These are phyloP conservation scores for Coracias cyanogaster DNA, from an alignment of 2,797 vertebrate species.

Conservation along the genomic window DNA sequence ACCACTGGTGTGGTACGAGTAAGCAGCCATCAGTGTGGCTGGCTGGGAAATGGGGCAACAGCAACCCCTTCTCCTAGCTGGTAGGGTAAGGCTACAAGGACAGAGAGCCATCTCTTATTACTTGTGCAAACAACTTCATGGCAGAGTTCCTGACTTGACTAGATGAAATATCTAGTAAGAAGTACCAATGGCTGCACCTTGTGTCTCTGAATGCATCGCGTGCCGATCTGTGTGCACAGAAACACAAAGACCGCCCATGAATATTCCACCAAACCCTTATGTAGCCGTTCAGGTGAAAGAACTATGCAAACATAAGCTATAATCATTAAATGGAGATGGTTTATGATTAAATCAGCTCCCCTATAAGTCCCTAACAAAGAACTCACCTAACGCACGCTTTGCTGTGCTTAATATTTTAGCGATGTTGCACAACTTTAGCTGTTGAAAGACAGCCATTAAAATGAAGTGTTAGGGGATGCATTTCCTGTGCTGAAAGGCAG, in stretches of 20 bases:
- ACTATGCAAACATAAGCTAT: not conserved
- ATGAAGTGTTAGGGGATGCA: not conserved
- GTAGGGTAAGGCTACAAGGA: not conserved
- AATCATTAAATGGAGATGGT: not conserved
- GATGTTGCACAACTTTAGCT: not conserved
- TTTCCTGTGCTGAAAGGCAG: constrained; percentile 28
- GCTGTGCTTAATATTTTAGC: not conserved
- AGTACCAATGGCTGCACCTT: not conserved
- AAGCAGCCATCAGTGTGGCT: not conserved
- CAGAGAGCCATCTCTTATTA: not conserved
- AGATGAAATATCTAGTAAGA: not conserved
- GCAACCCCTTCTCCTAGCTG: not conserved
- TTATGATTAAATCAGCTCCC: not conserved
- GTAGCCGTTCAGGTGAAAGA: not conserved
- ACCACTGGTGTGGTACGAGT: not conserved
- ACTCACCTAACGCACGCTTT: not conserved
- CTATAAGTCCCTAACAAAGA: not conserved
- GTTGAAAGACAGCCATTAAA: constrained; percentile 2
- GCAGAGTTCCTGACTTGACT: not conserved
- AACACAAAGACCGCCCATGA: not conserved
- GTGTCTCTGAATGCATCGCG: fast-evolving
- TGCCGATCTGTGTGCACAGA: not conserved
- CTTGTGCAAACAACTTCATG: not conserved
- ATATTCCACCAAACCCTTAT: not conserved
- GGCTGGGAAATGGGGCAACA: not conserved